Base-by-base conservation (phyloP, 2,797 vertebrate genomes). In the Antennarius maculatus region DNA sequence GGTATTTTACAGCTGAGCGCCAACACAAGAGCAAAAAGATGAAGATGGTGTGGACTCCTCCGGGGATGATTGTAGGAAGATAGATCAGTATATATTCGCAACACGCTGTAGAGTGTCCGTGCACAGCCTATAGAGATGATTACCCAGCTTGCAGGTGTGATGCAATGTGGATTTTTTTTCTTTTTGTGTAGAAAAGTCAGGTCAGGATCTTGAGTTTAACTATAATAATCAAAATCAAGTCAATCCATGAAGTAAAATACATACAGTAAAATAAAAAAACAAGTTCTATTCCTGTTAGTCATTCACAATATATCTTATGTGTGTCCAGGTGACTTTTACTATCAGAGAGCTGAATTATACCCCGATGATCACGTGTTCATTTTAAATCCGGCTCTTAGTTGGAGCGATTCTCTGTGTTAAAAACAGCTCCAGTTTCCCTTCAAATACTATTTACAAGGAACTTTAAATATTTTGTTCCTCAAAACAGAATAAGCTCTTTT, bases 401-500 rank as follows among this genome's bases (percentile, higher is more conserved):
- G 46, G 45, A 14, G n/a, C 2, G 3, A 1, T 3, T 17, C 37
- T 46, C 14, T 12, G 55, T 57, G 31, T 34, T 34, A 34, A 34
- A 34, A 34, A 5, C 31, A 34, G 23, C 23, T 23, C 66, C 31
- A 34, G 31, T 34, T 74, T 66, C 71, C 79, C 56, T 45, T 41
- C 7, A n/a, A 50, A 18, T 16, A 7, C 31, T 4, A 27, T n/a
- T 27, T 18, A 69, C 13, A 56, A 49, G 18, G 29, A 31, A 58
- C 45, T 29, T 57, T 51, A 3, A 9, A 49, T 41, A 29, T 54
- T 61, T 49, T 34, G 11, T 47, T 56, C 29, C 39, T 71, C 3
- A n/a, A 54, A 76, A 50, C 23, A 31, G 23, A 69, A 54, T 12
- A 51, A 65, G 55, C 54, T 31, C 66, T 48, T 23, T 54, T 45